These are phyloP conservation scores for Slavum lentiscoides DNA, from an alignment of 2,888 invertebrate species.

Conservation along the genomic window DNA sequence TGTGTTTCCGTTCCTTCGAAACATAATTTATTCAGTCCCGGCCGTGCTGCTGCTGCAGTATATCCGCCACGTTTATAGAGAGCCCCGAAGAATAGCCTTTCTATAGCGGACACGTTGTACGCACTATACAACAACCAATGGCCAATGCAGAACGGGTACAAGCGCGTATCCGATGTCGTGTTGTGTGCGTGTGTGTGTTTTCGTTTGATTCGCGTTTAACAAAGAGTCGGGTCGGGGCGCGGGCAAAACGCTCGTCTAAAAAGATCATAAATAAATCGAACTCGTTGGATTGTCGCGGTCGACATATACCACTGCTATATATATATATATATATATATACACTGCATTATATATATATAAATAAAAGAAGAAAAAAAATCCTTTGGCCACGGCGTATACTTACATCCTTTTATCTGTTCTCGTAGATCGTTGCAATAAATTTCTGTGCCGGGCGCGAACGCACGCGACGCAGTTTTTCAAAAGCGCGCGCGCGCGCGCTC, in stretches of 20 bases:
- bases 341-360: background rate
- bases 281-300: conserved; percentile 28
- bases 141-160: background rate
- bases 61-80: no score
- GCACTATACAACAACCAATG: no score
- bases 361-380: background rate
- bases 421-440: conserved; percentile 47
- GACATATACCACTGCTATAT: no score
- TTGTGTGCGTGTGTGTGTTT: background rate
- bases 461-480: conserved; percentile 46
- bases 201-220: conserved; percentile 37
- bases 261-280: conserved; percentile 45
- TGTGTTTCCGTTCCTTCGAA: no score
- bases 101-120: no score
- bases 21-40: no score
- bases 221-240: background rate
- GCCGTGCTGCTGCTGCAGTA: no score
- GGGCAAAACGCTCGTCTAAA: background rate
- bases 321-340: background rate
- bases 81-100: no score
- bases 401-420: conserved; percentile 34
- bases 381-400: conserved; percentile 19
- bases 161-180: background rate
- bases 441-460: conserved; percentile 21
- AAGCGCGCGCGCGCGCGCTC: background rate